Percentiles rank a stretch among this genome's conserved stretches.
These are phyloP conservation scores for Chrysoperla carnea DNA, from an alignment of 1,140 invertebrate species.

Conservation along the genomic window DNA sequence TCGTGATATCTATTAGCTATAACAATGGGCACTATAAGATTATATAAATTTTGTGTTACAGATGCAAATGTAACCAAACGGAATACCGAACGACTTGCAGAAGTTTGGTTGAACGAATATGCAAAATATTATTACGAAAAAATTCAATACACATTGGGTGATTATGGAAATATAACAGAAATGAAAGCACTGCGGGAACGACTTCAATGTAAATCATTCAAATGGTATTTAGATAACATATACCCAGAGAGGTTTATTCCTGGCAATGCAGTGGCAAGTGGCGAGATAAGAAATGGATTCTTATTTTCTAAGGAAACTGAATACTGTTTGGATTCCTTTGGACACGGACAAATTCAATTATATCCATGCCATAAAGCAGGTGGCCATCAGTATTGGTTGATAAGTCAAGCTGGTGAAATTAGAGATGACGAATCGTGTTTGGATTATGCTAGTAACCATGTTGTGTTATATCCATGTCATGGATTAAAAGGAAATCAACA, in stretches of 20 bases:
- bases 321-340: slow-evolving; percentile 61
- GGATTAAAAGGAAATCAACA: slow-evolving; percentile 87
- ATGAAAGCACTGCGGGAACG: slow-evolving; percentile 58
- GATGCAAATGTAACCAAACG: slow-evolving; percentile 94
- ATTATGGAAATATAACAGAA: slow-evolving; percentile 83
- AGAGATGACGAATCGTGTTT: slow-evolving; percentile 90
- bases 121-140: slow-evolving; percentile 95
- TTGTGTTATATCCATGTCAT: slow-evolving; percentile 90
- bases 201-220: slow-evolving; percentile 83
- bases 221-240: slow-evolving; percentile 95
- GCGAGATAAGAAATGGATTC: slow-evolving; percentile 62
- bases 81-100: slow-evolving; percentile 76
- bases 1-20: no score
- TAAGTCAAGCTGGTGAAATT: slow-evolving; percentile 91
- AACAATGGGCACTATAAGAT: no score
- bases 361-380: slow-evolving; percentile 91
- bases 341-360: slow-evolving; percentile 63
- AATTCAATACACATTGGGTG: slow-evolving; percentile 86
- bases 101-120: slow-evolving; percentile 92
- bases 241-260: slow-evolving; percentile 97
- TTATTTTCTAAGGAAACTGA: no score
- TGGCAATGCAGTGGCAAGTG: slow-evolving; percentile 85
- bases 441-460: slow-evolving; percentile 86
- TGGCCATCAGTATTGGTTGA: slow-evolving; percentile 97
- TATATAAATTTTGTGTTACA: no score